Conservation (phyloP, 2,113 vertebrate genomes). For the Spermophilus dauricus region DNA sequence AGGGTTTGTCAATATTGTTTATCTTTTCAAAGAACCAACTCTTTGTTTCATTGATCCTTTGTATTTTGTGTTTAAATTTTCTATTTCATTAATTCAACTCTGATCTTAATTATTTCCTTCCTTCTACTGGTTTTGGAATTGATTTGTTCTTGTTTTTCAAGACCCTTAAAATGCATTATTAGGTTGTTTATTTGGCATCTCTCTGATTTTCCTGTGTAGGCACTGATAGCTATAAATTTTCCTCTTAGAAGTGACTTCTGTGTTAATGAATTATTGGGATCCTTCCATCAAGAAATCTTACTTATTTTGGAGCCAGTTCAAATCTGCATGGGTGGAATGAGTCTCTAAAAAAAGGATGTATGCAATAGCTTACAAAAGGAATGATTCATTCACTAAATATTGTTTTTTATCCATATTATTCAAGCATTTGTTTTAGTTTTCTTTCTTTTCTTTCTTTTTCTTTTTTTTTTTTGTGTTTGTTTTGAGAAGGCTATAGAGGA, state of each 20-base stretch:
- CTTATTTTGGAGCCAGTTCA: slow-evolving; percentile 53
- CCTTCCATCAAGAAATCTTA: slow-evolving; percentile 77
- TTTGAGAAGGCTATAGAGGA: neutral
- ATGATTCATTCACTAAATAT: slow-evolving; percentile 26
- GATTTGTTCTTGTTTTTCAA: too few relatives aligned
- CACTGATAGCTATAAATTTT: too few relatives aligned
- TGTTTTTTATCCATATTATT: neutral
- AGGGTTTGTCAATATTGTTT: too few relatives aligned
- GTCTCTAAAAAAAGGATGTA: slow-evolving; percentile 47
- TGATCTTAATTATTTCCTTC: too few relatives aligned
- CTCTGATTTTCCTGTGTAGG: too few relatives aligned
- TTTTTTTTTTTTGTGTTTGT: neutral
- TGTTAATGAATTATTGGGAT: slow-evolving; percentile 66
- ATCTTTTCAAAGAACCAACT: too few relatives aligned
- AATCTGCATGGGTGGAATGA: slow-evolving; percentile 58
- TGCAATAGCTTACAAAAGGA: slow-evolving; percentile 66
- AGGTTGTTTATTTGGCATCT: too few relatives aligned
- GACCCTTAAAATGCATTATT: too few relatives aligned
- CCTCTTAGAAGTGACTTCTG: slow-evolving; percentile 32
- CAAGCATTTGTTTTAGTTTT: neutral
- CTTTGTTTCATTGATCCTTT: too few relatives aligned
- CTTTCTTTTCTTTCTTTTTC: neutral
- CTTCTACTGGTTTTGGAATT: too few relatives aligned
- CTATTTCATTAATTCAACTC: too few relatives aligned
- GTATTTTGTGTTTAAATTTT: too few relatives aligned